Conservation (phyloP, 2,797 vertebrate species). For the Sylvia borin region DNA sequence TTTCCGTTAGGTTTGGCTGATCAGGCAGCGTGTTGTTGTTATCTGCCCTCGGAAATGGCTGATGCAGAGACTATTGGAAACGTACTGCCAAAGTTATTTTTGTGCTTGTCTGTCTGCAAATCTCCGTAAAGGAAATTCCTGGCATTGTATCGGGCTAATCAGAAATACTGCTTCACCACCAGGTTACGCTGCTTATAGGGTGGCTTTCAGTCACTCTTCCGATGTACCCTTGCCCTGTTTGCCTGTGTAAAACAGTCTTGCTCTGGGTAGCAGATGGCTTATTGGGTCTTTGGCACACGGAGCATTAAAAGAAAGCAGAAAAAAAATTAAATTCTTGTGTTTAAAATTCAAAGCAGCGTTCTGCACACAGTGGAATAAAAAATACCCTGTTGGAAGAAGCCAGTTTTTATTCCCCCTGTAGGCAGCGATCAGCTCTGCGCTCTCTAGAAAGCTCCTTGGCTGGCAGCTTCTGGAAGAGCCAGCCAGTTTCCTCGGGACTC, state of each 20-base stretch:
- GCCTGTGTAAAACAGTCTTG: background rate
- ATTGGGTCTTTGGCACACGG: fast-evolving
- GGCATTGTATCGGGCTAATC: constrained; percentile 49
- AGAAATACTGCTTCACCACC: constrained; percentile 8
- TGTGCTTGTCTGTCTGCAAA: constrained; percentile 34
- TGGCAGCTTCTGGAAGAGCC: background rate
- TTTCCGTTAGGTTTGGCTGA: constrained; percentile 4
- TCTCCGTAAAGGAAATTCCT: constrained; percentile 51
- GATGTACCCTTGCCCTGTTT: background rate
- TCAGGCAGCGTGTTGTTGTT: background rate
- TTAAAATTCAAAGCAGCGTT: background rate
- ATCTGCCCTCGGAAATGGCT: constrained; percentile 35
- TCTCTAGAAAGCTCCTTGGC: background rate
- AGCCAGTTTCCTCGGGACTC: background rate
- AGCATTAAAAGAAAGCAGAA: background rate
- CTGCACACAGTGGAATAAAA: background rate
- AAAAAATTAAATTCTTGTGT: background rate
- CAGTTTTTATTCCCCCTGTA: background rate
- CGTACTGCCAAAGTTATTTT: constrained; percentile 31
- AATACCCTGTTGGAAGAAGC: background rate
- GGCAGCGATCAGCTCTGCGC: background rate
- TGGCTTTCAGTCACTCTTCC: background rate
- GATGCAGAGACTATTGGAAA: constrained; percentile 21
- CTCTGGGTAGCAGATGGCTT: background rate
- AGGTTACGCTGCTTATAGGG: background rate